Evolutionary conservation across 2,888 invertebrate genomes (phyloP).

Genomic region (Charanyca ferruginea): DNA sequence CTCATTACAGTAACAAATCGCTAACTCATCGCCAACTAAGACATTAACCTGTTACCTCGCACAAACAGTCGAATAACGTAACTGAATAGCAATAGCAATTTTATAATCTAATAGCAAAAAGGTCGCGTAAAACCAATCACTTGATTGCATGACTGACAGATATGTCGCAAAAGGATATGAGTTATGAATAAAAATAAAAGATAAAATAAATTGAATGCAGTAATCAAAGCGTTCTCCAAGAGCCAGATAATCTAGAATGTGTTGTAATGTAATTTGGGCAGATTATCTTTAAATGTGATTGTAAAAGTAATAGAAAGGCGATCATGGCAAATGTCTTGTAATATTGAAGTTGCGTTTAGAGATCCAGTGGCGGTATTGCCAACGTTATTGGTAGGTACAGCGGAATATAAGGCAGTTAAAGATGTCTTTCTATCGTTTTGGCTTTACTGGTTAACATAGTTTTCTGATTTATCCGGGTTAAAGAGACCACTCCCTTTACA

Average conservation of each 20-base stretch:
- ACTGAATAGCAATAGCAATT: conserved; percentile 39
- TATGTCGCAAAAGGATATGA: conserved; percentile 31
- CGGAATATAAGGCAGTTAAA: too few relatives aligned
- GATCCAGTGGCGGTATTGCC: background rate
- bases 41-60: conserved; percentile 37
- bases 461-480: too few relatives aligned
- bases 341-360: conserved; percentile 33
- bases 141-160: conserved; percentile 20
- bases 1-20: conserved; percentile 26
- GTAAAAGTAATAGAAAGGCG: conserved; percentile 51
- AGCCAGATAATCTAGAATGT: conserved; percentile 42
- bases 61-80: conserved; percentile 37
- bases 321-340: conserved; percentile 29
- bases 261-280: conserved; percentile 23
- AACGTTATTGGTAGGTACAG: background rate
- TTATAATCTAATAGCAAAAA: conserved; percentile 28
- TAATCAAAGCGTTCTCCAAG: conserved; percentile 4
- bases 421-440: too few relatives aligned
- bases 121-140: conserved; percentile 22
- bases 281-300: conserved; percentile 37
- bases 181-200: conserved; percentile 9
- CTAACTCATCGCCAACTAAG: background rate
- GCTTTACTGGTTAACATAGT: too few relatives aligned
- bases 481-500: too few relatives aligned
- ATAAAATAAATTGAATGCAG: conserved; percentile 22